Percentiles rank a stretch among this genome's conserved stretches.
phyloP scores from a whole-genome alignment of 2,113 vertebrate species.

The Bostrychus sinensis region DNA sequence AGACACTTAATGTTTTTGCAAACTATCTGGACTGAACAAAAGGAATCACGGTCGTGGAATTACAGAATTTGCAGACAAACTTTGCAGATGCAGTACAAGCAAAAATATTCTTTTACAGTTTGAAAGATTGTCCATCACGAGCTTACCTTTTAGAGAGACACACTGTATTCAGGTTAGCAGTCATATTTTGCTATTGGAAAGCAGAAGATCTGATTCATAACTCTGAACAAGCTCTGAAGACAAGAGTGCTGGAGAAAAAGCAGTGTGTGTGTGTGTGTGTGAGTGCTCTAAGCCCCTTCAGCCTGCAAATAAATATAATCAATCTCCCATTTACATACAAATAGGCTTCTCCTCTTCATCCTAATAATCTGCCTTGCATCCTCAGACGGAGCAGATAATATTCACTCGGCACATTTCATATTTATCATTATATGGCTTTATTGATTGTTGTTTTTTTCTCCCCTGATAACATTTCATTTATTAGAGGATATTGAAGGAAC shows the following conservation, averaged over 20 bases:
- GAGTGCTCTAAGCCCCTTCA: constrained; percentile 41
- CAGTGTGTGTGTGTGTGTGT: constrained; percentile 11
- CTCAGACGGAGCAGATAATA: constrained; percentile 70
- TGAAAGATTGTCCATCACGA: too few relatives aligned
- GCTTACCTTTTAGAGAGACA: too few relatives aligned
- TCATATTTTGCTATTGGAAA: not conserved
- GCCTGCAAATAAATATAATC: constrained; percentile 84
- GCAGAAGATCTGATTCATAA: not conserved
- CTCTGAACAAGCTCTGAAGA: not conserved
- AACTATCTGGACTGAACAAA: too few relatives aligned
- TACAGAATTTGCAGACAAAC: too few relatives aligned
- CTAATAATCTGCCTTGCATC: constrained; percentile 73
- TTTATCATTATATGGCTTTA: constrained; percentile 80
- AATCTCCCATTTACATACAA: constrained; percentile 85
- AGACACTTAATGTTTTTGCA: too few relatives aligned
- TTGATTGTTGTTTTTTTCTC: constrained; percentile 78
- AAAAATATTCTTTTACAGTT: too few relatives aligned
- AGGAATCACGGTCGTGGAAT: too few relatives aligned
- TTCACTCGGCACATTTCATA: constrained; percentile 73
- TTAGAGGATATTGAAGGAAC: constrained; percentile 80
- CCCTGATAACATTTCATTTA: constrained; percentile 74
- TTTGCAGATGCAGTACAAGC: too few relatives aligned
- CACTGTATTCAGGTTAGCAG: too few relatives aligned
- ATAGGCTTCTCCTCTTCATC: constrained; percentile 77
- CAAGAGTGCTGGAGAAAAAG: not conserved